These are phyloP conservation scores for Caenorhabditis inopinata DNA, from an alignment of 1,140 invertebrate species.

Conservation along the genomic window DNA sequence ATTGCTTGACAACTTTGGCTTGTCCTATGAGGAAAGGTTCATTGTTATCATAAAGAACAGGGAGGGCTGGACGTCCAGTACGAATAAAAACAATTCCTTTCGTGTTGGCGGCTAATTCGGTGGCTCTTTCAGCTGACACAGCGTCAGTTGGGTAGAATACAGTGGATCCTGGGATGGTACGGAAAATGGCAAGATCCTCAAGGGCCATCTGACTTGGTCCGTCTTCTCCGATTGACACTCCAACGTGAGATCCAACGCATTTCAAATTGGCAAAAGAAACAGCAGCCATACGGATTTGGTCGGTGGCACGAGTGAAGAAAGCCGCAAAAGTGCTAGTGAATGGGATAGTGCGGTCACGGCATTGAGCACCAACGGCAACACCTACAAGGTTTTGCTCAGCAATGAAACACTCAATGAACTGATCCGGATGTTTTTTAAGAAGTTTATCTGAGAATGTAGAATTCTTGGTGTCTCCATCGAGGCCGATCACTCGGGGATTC, in stretches of 20 bases:
- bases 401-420: slow-evolving; percentile 96
- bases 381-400: slow-evolving; percentile 96
- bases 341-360: slow-evolving; percentile 62
- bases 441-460: slow-evolving; percentile 94
- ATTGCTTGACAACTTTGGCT: slow-evolving; percentile 74
- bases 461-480: slow-evolving; percentile 86
- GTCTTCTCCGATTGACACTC: slow-evolving; percentile 77
- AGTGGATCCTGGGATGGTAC: slow-evolving; percentile 83
- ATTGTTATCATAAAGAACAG: slow-evolving; percentile 83
- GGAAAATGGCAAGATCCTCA: slow-evolving; percentile 94
- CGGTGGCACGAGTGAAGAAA: slow-evolving; percentile 92
- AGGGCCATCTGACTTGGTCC: slow-evolving; percentile 93
- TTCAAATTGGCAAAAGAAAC: slow-evolving; percentile 97
- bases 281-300: slow-evolving; percentile 97
- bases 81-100: slow-evolving; percentile 92
- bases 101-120: slow-evolving; percentile 86
- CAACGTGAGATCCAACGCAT: slow-evolving; percentile 89
- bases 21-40: slow-evolving; percentile 77
- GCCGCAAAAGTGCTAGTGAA: slow-evolving; percentile 84
- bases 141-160: slow-evolving; percentile 97
- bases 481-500: slow-evolving; percentile 75
- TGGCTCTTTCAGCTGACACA: slow-evolving; percentile 85
- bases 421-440: slow-evolving; percentile 74
- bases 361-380: slow-evolving; percentile 80
- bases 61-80: slow-evolving; percentile 85